Evolutionary conservation across 2,113 vertebrate species (phyloP).

Genomic region (Nyctibius bracteatus): DNA sequence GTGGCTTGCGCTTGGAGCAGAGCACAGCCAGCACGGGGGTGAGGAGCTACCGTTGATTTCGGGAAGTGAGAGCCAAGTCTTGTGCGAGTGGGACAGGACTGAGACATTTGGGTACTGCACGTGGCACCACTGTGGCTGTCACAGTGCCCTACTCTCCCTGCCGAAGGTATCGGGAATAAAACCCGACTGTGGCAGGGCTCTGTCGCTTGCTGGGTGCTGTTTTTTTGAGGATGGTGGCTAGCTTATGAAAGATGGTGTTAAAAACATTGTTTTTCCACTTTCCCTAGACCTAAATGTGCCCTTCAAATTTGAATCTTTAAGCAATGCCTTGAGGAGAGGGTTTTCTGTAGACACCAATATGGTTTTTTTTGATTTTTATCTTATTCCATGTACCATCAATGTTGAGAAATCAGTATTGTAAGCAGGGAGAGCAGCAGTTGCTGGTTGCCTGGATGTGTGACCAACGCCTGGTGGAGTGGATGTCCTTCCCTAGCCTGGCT

Average conservation of each 20-base stretch:
- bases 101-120: accelerated
- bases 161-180: accelerated
- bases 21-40: neutral
- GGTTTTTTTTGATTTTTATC: neutral
- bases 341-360: neutral
- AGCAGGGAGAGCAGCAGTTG: neutral
- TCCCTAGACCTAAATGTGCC: neutral
- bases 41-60: neutral
- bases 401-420: neutral
- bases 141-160: accelerated
- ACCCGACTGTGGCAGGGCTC: neutral
- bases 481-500: neutral
- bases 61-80: neutral
- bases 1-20: neutral
- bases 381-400: neutral
- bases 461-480: neutral
- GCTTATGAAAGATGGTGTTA: neutral
- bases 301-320: neutral
- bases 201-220: neutral
- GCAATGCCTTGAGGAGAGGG: neutral
- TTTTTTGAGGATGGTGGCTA: neutral
- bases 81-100: neutral
- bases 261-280: neutral
- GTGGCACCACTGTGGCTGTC: neutral
- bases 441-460: neutral